Evolutionary conservation across 2,797 vertebrate genomes (phyloP).

Genomic region (Falco biarmicus): DNA sequence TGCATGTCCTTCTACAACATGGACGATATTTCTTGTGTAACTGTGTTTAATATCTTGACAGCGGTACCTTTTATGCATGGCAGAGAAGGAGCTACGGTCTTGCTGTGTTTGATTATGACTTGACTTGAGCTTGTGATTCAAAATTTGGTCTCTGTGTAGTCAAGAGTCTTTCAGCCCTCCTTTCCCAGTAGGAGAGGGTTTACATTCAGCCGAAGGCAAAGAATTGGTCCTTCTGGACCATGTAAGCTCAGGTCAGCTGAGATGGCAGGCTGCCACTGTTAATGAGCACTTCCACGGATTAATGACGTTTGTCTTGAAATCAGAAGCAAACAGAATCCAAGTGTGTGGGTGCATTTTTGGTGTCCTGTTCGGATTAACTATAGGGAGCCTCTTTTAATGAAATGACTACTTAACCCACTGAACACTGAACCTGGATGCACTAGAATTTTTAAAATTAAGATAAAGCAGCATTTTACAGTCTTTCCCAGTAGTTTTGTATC

Average conservation of each 20-base stretch:
- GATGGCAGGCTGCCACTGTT: neutral
- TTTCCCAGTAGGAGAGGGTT: neutral
- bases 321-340: too few relatives aligned
- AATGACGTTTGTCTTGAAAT: neutral
- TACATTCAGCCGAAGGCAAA: neutral
- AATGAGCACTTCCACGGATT: neutral
- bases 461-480: neutral
- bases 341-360: neutral
- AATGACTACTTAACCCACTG: neutral
- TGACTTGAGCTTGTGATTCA: neutral
- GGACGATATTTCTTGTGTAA: neutral
- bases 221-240: neutral
- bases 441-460: neutral
- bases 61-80: neutral
- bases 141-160: neutral
- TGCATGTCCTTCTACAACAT: neutral
- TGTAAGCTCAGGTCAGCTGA: neutral
- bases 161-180: neutral
- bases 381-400: neutral
- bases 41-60: neutral
- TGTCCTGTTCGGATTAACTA: neutral
- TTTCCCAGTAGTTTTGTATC: neutral
- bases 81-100: neutral
- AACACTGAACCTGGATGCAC: neutral
- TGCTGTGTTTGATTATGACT: neutral